phyloP scores from a whole-genome alignment of 2,113 vertebrate genomes.

The Cricetomys ansorgei region DNA sequence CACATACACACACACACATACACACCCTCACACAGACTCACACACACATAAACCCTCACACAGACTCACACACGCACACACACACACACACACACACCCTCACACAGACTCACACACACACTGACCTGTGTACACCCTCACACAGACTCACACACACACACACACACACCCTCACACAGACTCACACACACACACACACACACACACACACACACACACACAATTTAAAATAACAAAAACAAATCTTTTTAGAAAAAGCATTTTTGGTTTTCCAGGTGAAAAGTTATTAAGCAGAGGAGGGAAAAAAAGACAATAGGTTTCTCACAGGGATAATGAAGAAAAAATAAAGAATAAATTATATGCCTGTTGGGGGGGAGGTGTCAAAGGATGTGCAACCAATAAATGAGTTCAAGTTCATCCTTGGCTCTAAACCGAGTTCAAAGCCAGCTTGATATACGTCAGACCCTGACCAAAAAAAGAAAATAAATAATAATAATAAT shows the following conservation, averaged over 20 bases:
- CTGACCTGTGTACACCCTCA: too few relatives aligned
- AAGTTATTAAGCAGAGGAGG: not conserved
- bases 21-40: too few relatives aligned
- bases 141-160: too few relatives aligned
- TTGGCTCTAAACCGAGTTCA: not conserved
- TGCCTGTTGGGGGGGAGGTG: not conserved
- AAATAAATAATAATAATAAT: not conserved
- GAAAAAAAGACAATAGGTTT: not conserved
- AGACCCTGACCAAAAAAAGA: not conserved
- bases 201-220: too few relatives aligned
- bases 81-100: too few relatives aligned
- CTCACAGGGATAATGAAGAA: not conserved
- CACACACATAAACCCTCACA: too few relatives aligned
- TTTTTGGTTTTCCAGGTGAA: not conserved
- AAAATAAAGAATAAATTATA: not conserved
- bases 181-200: too few relatives aligned
- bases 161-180: too few relatives aligned
- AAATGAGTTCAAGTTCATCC: not conserved
- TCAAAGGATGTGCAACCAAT: not conserved
- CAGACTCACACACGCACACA: too few relatives aligned
- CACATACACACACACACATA: too few relatives aligned
- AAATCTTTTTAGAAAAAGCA: not conserved
- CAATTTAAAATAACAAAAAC: not conserved
- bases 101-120: too few relatives aligned
- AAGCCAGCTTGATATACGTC: not conserved